Evolutionary conservation across 1,140 invertebrate genomes (phyloP), one percentile per base, ranked within the genome.

Genomic region (Ganaspis sp.): DNA sequence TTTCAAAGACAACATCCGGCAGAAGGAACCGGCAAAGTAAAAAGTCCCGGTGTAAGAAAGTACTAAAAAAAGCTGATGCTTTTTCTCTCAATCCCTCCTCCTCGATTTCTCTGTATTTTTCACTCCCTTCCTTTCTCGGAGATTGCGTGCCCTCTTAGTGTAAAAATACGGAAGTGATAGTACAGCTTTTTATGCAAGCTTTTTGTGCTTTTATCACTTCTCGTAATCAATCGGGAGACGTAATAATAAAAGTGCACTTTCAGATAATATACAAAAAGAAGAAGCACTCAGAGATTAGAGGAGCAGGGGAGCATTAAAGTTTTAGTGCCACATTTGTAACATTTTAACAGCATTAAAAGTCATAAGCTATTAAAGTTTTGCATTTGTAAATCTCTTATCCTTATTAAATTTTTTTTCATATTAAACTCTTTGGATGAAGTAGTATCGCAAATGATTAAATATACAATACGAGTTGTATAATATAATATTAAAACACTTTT

Each of bases 1-100:
- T 64, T 64, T 15, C 58, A 64, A 64, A 64, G 11, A 64, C 58
- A 64, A 64, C 58, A 29, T 64, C 58, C 58, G 58, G 58, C 26
- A 29, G 23, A 64, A 29, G 58, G 26, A 64, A 64, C 58, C 26
- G 58, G 4, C 8, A 26, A 15, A 64, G 58, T 29, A 64, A 34
- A 64, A 64, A 64, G 9, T 64, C 23, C 54, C 21, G 12, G 54
- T 64, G 23, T 34, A 29, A 64, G 58, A 64, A 64, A 64, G 58
- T 64, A 64, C 23, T 29, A 64, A 64, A 64, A 58, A 64, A 26
- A 9, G 23, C 54, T 64, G 58, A 64, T 64, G 23, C 21, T 64
- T 21, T 15, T 64, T 64, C 58, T 15, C 12, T 64, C 19, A 21
- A 9, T 64, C n/a, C 4, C 26, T n/a, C 23, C 21, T n/a, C 53